These are phyloP conservation scores for Drosophila pallidifrons DNA, from an alignment of 1,140 invertebrate species.

Conservation along the genomic window DNA sequence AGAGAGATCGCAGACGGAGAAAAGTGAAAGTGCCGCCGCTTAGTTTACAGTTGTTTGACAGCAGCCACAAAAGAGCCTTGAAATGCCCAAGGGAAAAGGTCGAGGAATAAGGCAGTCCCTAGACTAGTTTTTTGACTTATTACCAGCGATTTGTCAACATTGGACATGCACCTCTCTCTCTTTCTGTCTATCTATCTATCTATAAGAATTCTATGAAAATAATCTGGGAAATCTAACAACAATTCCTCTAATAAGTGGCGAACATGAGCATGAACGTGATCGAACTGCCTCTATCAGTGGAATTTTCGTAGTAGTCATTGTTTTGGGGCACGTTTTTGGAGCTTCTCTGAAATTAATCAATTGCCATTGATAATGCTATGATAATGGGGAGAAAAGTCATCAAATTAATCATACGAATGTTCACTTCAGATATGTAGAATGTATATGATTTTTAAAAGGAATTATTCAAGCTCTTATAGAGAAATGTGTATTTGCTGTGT, in stretches of 20 bases:
- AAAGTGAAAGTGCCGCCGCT: slow-evolving; percentile 74
- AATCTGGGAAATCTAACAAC: slow-evolving; percentile 8
- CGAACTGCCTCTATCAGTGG: slow-evolving; percentile 6
- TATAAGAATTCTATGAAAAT: slow-evolving; percentile 59
- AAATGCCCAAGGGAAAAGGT: neutral
- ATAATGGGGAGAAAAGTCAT: neutral
- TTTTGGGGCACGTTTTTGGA: slow-evolving; percentile 4
- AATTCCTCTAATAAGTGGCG: slow-evolving; percentile 43
- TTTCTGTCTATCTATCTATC: slow-evolving; percentile 9
- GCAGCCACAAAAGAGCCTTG: slow-evolving; percentile 6
- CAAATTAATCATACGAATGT: slow-evolving; percentile 7
- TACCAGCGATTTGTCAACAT: slow-evolving; percentile 77
- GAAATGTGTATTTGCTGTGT: too few relatives aligned
- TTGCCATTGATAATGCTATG: slow-evolving; percentile 52
- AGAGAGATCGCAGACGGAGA: slow-evolving; percentile 13
- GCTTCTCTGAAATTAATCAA: slow-evolving; percentile 53
- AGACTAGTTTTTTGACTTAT: slow-evolving; percentile 71
- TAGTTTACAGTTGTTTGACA: slow-evolving; percentile 49
- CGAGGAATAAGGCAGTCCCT: neutral
- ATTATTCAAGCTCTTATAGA: too few relatives aligned
- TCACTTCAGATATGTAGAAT: neutral
- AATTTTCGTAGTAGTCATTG: neutral
- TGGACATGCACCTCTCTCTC: slow-evolving; percentile 57
- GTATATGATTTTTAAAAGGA: too few relatives aligned
- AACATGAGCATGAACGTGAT: slow-evolving; percentile 32